Evolutionary conservation across 1,140 invertebrate species (phyloP).

Genomic region (Thrips palmi): DNA sequence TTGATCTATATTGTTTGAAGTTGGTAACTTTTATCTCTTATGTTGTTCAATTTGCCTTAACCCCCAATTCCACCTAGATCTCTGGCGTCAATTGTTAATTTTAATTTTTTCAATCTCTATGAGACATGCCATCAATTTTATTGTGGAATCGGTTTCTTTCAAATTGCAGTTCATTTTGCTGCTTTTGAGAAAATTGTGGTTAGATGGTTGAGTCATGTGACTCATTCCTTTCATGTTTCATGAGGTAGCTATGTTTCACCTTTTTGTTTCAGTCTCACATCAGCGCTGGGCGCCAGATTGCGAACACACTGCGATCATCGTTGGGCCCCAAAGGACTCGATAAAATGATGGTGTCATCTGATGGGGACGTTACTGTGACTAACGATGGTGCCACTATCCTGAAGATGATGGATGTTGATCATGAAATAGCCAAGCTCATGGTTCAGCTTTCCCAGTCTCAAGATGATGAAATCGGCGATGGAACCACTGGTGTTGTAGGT

Average conservation of each 20-base stretch:
- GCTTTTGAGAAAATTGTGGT: too few species aligned
- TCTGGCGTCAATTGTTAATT: too few species aligned
- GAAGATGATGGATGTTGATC: constrained; percentile 97
- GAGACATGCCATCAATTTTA: too few species aligned
- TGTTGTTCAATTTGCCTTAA: too few species aligned
- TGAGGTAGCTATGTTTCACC: constrained; percentile 9
- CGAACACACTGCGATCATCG: constrained; percentile 78
- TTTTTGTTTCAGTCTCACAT: constrained; percentile 77
- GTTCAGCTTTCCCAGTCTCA: constrained; percentile 97
- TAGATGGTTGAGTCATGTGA: too few species aligned
- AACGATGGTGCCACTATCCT: constrained; percentile 99
- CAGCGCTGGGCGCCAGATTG: constrained; percentile 78
- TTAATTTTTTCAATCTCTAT: too few species aligned
- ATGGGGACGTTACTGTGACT: constrained; percentile 95
- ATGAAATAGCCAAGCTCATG: constrained; percentile 96
- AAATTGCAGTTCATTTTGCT: too few species aligned
- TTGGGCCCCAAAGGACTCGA: constrained; percentile 90
- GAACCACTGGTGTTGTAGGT: constrained; percentile 96
- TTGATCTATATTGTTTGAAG: too few species aligned
- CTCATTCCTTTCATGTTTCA: too few species aligned
- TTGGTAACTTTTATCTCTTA: too few species aligned
- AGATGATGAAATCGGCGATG: constrained; percentile 99
- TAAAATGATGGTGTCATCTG: constrained; percentile 92
- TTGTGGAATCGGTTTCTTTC: too few species aligned
- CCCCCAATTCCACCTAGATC: too few species aligned